A percentile compares a stretch with the other conserved stretches of the same genome.
Evolutionary conservation across 2,113 vertebrate genomes (phyloP).

Genomic region (Tretioscincus oriximinensis): DNA sequence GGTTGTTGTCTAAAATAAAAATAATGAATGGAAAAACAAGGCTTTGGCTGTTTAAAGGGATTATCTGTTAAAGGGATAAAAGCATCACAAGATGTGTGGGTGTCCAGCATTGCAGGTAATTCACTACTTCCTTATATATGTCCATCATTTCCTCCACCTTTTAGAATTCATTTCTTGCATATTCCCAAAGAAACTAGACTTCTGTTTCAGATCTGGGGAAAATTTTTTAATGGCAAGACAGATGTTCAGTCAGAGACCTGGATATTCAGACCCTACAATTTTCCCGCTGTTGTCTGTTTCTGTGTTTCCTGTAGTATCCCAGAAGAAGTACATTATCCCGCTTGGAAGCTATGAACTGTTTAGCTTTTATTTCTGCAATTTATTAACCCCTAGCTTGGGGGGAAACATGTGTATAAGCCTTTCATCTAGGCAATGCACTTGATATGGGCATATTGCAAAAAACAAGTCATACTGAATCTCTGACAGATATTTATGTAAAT

Average conservation of each 20-base stretch:
- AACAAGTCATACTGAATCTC: not conserved
- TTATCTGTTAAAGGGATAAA: constrained; percentile 18
- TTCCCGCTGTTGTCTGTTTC: not conserved
- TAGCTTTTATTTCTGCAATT: not conserved
- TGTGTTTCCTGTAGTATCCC: not conserved
- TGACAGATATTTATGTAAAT: not conserved
- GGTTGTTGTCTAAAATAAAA: constrained; percentile 37
- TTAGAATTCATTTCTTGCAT: not conserved
- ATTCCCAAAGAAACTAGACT: not conserved
- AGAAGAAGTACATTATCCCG: not conserved
- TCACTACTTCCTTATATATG: constrained; percentile 5
- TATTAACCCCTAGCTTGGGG: not conserved
- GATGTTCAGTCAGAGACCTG: not conserved
- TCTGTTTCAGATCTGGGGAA: not conserved
- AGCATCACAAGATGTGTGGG: not conserved
- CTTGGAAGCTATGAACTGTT: not conserved
- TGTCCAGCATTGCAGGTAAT: not conserved
- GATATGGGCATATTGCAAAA: not conserved
- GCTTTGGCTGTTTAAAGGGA: constrained; percentile 14
- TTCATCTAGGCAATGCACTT: not conserved
- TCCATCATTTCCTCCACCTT: constrained; percentile 8
- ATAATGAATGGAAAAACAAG: constrained; percentile 32
- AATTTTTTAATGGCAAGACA: not conserved
- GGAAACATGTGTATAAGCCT: not conserved
- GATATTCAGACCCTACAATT: not conserved